Evolutionary conservation across 92 coral and sea anemone species (phyloP), one percentile per base, ranked within the genome.

Genomic region (Epizoanthus ramosus): DNA sequence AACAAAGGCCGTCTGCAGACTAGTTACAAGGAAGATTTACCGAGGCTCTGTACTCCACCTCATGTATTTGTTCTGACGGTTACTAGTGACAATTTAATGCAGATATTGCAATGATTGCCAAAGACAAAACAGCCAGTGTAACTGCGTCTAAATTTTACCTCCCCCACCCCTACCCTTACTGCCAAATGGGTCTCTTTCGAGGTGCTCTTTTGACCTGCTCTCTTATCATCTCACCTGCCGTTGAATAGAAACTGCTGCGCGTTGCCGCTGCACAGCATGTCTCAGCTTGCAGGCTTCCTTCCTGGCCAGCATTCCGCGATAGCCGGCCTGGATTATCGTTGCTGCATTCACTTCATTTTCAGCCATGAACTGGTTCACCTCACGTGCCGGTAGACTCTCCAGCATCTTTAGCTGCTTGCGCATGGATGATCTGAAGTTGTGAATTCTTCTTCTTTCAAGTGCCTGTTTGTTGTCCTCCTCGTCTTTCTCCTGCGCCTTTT

Each of bases 241-340:
- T 41, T 96, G 99, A 18, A 96, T 92, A 24, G 83, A 74, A 74
- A 85, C 71, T 2, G 99, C 99, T 74, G 98, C 99, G 50, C 89
- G 88, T 12, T 85, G 77, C 63, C 86, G 80, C 65, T 59, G 81
- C 4, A 75, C 79, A 18, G 85, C 91, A n/a, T 80, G 47, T 68
- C 71, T 76, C 15, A 88, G 80, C 63, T 77, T 66, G 54, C 79
- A 25, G 21, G 84, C 65, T 24, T 83, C 65, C 58, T 83, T 87
- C n/a, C 99, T 87, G 0, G 80, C 86, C 57, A 86, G 24, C 93
- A 87, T 87, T 8, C 99, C 99, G 47, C 98, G 95, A 82, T 87
- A 96, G 1, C 88, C 97, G 3, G 99, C 98, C 87, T 96, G 99
- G 84, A 96, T 96, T 79, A 67, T 96, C 17, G 84, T 91, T n/a